Base-by-base conservation (phyloP, 1,140 invertebrate genomes). In the Chrysoperla carnea region DNA sequence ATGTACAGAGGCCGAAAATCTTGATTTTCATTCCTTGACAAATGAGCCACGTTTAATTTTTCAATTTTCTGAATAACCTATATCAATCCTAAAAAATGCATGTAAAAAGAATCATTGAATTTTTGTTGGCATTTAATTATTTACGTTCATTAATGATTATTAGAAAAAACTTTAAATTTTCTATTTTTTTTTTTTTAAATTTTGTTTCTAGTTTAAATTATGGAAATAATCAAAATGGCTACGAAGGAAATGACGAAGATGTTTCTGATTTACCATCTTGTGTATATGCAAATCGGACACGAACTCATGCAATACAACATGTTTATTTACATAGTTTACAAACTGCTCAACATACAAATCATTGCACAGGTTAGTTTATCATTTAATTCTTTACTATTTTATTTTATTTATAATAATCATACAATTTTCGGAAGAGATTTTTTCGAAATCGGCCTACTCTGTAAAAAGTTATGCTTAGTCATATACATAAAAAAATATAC, bases 211-310 rank as follows among this genome's bases (percentile, higher is more conserved):
- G 69, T 48, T 57, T 63, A 41, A 67, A 69, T 39, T 72, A 68
- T 51, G 68, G 67, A 39, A 55, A 63, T 35, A 66, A 63, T 8
- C 62, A 59, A 5, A 63, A 56, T 41, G 62, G 58, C 13, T 68
- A 65, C 40, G 64, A 70, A 40, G 59, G 70, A 11, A 69, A 61
- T 37, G 68, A 70, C 46, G 68, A 71, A 42, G 69, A 71, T 48
- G 51, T 70, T 9, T 56, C 61, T 7, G 76, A 81, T 43, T 60
- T 79, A 44, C 76, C 76, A 2, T 76, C 75, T 37, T 81, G 77
- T 50, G 71, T 76, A 43, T 81, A 78, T 49, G 76, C 76, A 0
- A 65, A 66, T 48, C 53, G 69, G 60, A 48, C 66, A 27, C 45
- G 63, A 46, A 29, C 56, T 59, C 39, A 62, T 36, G 48, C 53